These are phyloP conservation scores for Linnaemya vulpina DNA, from an alignment of 2,888 invertebrate genomes.

Conservation along the genomic window DNA sequence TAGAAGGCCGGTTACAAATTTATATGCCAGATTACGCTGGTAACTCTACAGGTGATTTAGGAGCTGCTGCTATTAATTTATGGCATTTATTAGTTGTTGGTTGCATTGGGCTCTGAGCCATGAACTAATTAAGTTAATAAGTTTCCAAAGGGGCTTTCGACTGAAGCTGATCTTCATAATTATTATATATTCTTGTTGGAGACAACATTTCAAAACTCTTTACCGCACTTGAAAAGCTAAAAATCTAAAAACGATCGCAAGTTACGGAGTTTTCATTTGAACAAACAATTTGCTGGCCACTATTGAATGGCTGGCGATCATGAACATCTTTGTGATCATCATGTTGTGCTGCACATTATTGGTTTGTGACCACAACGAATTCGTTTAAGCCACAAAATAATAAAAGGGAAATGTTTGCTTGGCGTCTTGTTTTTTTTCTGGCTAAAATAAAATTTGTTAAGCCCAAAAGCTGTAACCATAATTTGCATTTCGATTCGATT, in stretches of 20 bases:
- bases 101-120: constrained; percentile 40
- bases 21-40: constrained; percentile 55
- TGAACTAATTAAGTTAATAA: constrained; percentile 48
- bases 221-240: constrained; percentile 44
- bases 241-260: constrained; percentile 47
- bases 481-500: constrained; percentile 83
- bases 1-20: constrained; percentile 35
- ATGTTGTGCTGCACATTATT: constrained; percentile 29
- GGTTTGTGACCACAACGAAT: constrained; percentile 72
- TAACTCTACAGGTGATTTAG: constrained; percentile 65
- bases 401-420: constrained; percentile 17
- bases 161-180: neutral
- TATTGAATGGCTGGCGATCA: constrained; percentile 51
- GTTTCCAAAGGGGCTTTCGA: neutral
- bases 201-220: constrained; percentile 41
- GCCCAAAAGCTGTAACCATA: constrained; percentile 75
- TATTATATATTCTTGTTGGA: constrained; percentile 3
- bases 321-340: constrained; percentile 28
- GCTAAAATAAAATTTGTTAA: constrained; percentile 60
- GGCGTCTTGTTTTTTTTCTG: constrained; percentile 9
- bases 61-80: constrained; percentile 56
- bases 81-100: constrained; percentile 56
- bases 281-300: constrained; percentile 45
- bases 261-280: constrained; percentile 28
- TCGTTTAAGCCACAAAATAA: constrained; percentile 71